Base-by-base conservation (phyloP, 64 coral and sea anemone species). In the Astreopora myriophthalma region DNA sequence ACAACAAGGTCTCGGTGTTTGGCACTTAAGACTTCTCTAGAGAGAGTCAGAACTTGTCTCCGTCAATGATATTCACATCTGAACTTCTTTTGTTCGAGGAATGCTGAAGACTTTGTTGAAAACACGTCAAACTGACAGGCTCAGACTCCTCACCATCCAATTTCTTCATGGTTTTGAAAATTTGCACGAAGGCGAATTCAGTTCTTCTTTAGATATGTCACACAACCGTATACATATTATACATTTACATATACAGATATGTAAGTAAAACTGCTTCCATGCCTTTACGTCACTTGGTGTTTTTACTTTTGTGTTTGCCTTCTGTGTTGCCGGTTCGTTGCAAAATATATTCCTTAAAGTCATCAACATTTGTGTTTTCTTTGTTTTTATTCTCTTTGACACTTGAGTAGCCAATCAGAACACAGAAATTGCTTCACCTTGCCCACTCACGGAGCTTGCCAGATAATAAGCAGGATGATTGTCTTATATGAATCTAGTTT, bases 81-180 rank as follows among this genome's bases (percentile, higher is more conserved):
- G n/a, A n/a, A n/a, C n/a, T n/a, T n/a, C n/a, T n/a, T n/a, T n/a
- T n/a, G n/a, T n/a, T n/a, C n/a, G n/a, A n/a, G n/a, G n/a, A n/a
- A n/a, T n/a, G n/a, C n/a, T n/a, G n/a, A n/a, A n/a, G n/a, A n/a
- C n/a, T n/a, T n/a, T n/a, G n/a, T n/a, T n/a, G n/a, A 36, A 85
- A 85, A 34, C 58, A 85, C 55, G 60, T 86, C 44, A 69, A 42
- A 42, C 49, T 69, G 60, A 32, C 82, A 69, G 82, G 82, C 40
- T 69, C 62, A 34, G 68, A 86, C 82, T 86, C 82, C 42, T 29
- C 40, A 36, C 82, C 62, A 8, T 69, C 16, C 27, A 37, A 12
- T 86, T 86, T 86, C 82, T 68, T 85, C 17, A 85, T 57, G 19
- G 44, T 80, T 80, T 80, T 80, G 12, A 46, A 80, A 80, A 80